A percentile compares a stretch with the other conserved stretches of the same genome.
Evolutionary conservation across 2,113 vertebrate genomes (phyloP).

Genomic region (Callaeas wilsoni): DNA sequence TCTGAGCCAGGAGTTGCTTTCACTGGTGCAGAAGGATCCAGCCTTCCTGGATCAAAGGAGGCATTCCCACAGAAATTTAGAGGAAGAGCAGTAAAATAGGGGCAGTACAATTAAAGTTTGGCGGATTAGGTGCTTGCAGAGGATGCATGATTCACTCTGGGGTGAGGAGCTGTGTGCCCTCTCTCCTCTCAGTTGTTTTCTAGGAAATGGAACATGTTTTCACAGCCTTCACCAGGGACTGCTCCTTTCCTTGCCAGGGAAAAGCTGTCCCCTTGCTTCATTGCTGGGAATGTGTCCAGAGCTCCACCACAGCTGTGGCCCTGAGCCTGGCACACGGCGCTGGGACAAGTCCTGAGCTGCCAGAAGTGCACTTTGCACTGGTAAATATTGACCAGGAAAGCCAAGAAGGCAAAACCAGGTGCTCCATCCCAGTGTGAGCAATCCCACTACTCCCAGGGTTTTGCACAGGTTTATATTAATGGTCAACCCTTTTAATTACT

Average conservation of each 20-base stretch:
- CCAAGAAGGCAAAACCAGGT: background rate
- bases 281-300: background rate
- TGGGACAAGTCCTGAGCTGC: background rate
- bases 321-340: background rate
- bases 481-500: background rate
- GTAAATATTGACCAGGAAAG: background rate
- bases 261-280: background rate
- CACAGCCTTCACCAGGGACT: background rate
- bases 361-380: background rate
- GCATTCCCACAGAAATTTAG: background rate
- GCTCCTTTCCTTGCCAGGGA: slow-evolving; percentile 13
- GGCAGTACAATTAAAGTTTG: background rate
- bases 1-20: background rate
- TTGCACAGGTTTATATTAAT: background rate
- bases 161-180: background rate
- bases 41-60: background rate
- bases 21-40: background rate
- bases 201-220: slow-evolving; percentile 13
- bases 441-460: background rate
- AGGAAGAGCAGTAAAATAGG: background rate
- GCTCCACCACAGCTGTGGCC: background rate
- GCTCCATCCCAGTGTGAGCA: background rate
- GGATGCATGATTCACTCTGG: background rate
- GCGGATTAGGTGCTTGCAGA: background rate
- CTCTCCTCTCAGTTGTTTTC: background rate